These are phyloP conservation scores for Drosophila repletoides DNA, from an alignment of 1,140 invertebrate genomes.

Conservation along the genomic window DNA sequence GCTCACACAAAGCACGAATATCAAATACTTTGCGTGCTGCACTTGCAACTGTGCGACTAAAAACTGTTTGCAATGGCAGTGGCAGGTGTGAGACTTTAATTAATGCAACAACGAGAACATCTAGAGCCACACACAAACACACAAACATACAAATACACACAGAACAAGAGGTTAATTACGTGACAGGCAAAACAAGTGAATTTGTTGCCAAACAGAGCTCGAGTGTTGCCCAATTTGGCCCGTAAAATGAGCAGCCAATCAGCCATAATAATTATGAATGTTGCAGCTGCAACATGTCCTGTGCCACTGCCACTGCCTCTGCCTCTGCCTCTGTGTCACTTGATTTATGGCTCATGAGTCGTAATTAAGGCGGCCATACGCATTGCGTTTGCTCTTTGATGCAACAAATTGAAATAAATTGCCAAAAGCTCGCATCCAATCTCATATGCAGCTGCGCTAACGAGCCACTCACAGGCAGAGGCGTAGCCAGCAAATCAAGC, in stretches of 20 bases:
- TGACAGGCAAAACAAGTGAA: slow-evolving; percentile 13
- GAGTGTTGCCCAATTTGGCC: slow-evolving; percentile 12
- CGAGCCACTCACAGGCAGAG: not conserved
- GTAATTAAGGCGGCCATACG: slow-evolving; percentile 26
- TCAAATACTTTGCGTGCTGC: slow-evolving; percentile 17
- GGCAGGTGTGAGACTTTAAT: slow-evolving; percentile 61
- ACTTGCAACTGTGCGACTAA: slow-evolving; percentile 11
- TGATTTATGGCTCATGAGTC: slow-evolving; percentile 32
- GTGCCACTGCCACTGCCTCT: not conserved
- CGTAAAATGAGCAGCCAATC: slow-evolving; percentile 24
- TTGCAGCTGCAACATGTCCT: not conserved
- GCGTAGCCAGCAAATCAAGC: not conserved
- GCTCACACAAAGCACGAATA: not conserved
- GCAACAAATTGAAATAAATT: slow-evolving; percentile 49
- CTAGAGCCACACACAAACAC: too few species aligned
- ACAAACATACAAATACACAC: too few species aligned
- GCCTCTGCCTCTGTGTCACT: not conserved
- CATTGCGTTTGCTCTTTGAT: slow-evolving; percentile 17
- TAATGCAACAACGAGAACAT: slow-evolving; percentile 28
- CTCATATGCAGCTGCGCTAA: slow-evolving; percentile 31
- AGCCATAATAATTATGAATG: slow-evolving; percentile 34
- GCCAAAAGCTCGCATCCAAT: slow-evolving; percentile 28
- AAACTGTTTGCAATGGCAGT: slow-evolving; percentile 2
- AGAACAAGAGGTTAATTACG: slow-evolving; percentile 49
- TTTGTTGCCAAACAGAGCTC: not conserved